Base-by-base conservation (phyloP, 64 coral and sea anemone genomes). In the Montipora sp. region DNA sequence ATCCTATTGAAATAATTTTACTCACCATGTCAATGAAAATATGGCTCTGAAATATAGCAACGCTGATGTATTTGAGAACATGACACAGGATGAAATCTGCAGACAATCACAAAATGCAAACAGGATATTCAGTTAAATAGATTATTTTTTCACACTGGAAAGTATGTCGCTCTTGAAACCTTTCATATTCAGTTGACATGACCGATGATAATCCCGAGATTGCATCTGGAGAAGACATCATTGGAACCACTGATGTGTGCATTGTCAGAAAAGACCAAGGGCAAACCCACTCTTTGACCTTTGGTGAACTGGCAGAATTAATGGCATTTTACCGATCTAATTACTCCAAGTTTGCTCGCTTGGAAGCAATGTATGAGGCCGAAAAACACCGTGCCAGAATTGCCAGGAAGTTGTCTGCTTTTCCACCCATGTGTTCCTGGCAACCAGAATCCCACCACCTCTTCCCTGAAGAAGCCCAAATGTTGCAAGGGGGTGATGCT, bases 51-150 rank as follows among this genome's bases (percentile, higher is more conserved):
- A 78, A 48, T 78, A 78, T 78, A 78, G 76, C 76, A 78, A 18
- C 48, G 7, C 47, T 78, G 76, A 78, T 78, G 76, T 78, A 78
- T 48, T 48, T 78, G 76, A 78, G 44, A 78, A 78, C 46, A 50
- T 1, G 47, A 78, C 76, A 78, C 76, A 78, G 76, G 47, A 51
- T 78, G 76, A 10, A 78, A 48, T 50, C 76, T 78, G 76, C 76
- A 78, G 16, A 78, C 44, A 78, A 51, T 78, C 76, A 78, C 76
- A 78, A 78, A 78, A 78, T 78, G 76, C 76, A 78, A 78, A 78
- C 76, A 78, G 76, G 76, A 78, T 78, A 78, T 78, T 78, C 47
- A 51, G 76, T 51, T 78, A 63, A 63, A 63, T 14, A 63, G 59
- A 63, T 14, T 78, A 78, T 78, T 78, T 47, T 47, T 14, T 78